Base-by-base conservation (phyloP, 2,797 vertebrate species). In the Melanotaenia maccullochi region DNA sequence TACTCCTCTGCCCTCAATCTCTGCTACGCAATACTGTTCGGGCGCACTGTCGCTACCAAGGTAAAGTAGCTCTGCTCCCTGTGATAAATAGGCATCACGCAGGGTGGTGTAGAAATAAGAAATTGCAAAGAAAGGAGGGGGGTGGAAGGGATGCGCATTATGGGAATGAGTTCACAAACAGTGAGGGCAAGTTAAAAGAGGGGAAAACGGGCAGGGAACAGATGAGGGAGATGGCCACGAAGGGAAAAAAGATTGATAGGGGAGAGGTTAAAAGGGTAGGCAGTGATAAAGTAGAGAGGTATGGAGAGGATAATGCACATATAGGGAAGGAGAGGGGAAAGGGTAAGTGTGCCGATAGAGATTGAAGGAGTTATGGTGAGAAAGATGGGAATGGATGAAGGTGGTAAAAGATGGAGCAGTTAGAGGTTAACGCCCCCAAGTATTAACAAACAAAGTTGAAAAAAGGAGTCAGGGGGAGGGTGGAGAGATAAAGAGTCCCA, bases 1-100 rank as follows among this genome's bases (percentile, higher is more conserved):
- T 99, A 97, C 87, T 98, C 97, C 8, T 98, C 97, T 0, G 97
- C 97, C 20, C 96, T 99, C 87, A 99, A 96, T 82, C 96, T 99
- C 36, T 99, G 97, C 94, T 99, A 99, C 0, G 96, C 97, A 82
- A 97, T 99, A 76, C 94, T 98, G 80, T 99, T 98, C 0, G 97
- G 97, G 24, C 96, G 97, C 76, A 97, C 96, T 0, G 96, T 96
- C 1, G 96, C 96, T 91, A 98, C 97, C 91, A 98, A 98, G 95
- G 91, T 93, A 89, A 86, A 71, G 70, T 30, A 51, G 62, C 75
- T 22, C 69, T 65, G 65, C 56, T 55, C 55, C 58, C 42, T 63
- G 63, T 87, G 73, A 84, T 68, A 52, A 69, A 88, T 70, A 42
- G 73, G 58, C 56, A 28, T 61, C 66, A 61, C 3, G 57, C 32